These are phyloP conservation scores for Typhlichthys subterraneus DNA, from an alignment of 2,797 vertebrate genomes.

Conservation along the genomic window DNA sequence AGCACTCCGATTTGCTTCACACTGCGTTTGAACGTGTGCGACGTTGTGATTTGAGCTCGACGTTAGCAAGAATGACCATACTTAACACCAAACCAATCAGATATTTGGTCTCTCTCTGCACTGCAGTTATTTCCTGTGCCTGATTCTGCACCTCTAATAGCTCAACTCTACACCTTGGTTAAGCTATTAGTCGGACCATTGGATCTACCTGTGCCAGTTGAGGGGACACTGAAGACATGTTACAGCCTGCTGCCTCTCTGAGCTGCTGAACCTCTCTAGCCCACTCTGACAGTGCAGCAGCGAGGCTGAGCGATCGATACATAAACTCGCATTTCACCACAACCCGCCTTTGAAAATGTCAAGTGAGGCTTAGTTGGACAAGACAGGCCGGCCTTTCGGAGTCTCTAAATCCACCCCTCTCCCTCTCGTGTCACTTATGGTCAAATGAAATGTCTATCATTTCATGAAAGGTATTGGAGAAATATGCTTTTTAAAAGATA, in stretches of 20 bases:
- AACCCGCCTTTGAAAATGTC: constrained; percentile 37
- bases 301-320: constrained; percentile 49
- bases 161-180: constrained; percentile 39
- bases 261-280: constrained; percentile 37
- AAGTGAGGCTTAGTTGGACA: constrained; percentile 29
- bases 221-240: constrained; percentile 37
- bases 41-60: too few species aligned
- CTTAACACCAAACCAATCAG: constrained; percentile 37
- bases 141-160: constrained; percentile 33
- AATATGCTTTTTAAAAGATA: constrained; percentile 6
- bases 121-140: constrained; percentile 27
- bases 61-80: too few species aligned
- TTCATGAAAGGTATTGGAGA: constrained; percentile 6
- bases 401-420: neutral
- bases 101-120: constrained; percentile 10
- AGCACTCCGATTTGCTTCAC: too few species aligned
- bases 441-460: constrained; percentile 1
- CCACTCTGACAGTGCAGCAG: constrained; percentile 48
- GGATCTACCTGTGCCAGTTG: constrained; percentile 44
- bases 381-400: constrained; percentile 12
- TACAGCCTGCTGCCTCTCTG: constrained; percentile 54
- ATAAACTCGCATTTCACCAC: constrained; percentile 17
- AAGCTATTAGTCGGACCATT: constrained; percentile 56
- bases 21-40: too few species aligned
- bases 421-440: neutral